Base-by-base conservation (phyloP, 2,113 vertebrate genomes). In the Patagioenas fasciata region DNA sequence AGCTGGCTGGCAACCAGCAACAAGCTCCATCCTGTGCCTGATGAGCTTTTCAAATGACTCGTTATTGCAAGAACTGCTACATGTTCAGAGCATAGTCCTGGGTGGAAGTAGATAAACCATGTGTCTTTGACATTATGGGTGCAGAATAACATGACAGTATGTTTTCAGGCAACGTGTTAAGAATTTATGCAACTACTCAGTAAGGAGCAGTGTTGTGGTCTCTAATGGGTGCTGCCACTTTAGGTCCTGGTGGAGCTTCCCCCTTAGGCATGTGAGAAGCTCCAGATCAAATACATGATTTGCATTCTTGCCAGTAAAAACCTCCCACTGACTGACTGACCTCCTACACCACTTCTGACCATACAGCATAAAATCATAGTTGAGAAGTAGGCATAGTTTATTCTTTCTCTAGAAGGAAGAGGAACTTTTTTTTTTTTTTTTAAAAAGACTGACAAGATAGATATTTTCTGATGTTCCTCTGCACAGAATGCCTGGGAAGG, bases 131-230 rank as follows among this genome's bases (percentile, higher is more conserved):
- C 18, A 61, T 34, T 10, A 62, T 12, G 12, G 50, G 10, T 53
- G 31, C 13, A 47, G 69, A 56, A 77, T 51, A 77, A 13, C 9
- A 53, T 1, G 1, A 13, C 57, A 67, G 2, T 18, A 29, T 9
- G 13, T 56, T 74, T 84, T 48, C 70, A 81, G 42, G 28, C 29
- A 80, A 47, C 10, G 24, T 32, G 32, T 85, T 79, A 48, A 74
- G 36, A 62, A 26, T 42, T 57, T 13, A 18, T 1, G 1, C 11
- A 87, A 86, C 71, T 3, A 1, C 15, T 77, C 50, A 32, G 17
- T 32, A 71, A 54, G 0, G 2, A 67, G 31, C 7, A 29, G 17
- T 15, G 15, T 3, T 51, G 51, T 2, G 1, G 8, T 32, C 18
- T 82, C 50, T 50, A 44, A 26, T 0, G 3, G 51, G 9, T 74